Percentiles rank a stretch among this genome's conserved stretches.
These are phyloP conservation scores for Stictocephala bisonia DNA, from an alignment of 2,888 invertebrate genomes.

Conservation along the genomic window DNA sequence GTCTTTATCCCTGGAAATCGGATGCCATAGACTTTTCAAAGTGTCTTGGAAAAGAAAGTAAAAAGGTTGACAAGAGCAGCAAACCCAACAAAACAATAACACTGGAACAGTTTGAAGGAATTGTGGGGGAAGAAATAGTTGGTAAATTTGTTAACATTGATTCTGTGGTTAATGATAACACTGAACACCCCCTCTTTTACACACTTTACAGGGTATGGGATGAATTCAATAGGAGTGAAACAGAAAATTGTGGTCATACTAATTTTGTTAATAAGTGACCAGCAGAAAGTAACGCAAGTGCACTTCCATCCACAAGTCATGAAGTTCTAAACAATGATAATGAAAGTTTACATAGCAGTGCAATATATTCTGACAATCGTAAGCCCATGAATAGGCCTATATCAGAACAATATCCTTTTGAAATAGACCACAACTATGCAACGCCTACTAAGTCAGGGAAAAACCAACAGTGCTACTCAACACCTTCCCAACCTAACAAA, in stretches of 20 bases:
- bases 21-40: background rate
- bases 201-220: conserved; percentile 2
- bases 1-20: conserved; percentile 1
- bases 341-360: background rate
- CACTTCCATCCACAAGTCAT: too few relatives aligned
- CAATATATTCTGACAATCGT: background rate
- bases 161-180: too few relatives aligned
- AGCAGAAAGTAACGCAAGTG: too few relatives aligned
- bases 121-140: conserved; percentile 8
- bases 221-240: background rate
- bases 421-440: too few relatives aligned
- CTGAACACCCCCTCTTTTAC: background rate
- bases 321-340: too few relatives aligned
- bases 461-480: too few relatives aligned
- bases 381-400: background rate
- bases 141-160: too few relatives aligned
- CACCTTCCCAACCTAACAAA: too few relatives aligned
- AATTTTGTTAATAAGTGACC: too few relatives aligned
- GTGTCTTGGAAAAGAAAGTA: background rate
- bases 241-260: too few relatives aligned
- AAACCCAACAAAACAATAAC: background rate
- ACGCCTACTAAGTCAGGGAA: too few relatives aligned
- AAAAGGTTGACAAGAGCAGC: background rate
- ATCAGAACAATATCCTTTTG: too few relatives aligned
- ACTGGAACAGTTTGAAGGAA: background rate